Conservation (phyloP, 2,888 invertebrate genomes). For the Drosophila fulvimacula region DNA sequence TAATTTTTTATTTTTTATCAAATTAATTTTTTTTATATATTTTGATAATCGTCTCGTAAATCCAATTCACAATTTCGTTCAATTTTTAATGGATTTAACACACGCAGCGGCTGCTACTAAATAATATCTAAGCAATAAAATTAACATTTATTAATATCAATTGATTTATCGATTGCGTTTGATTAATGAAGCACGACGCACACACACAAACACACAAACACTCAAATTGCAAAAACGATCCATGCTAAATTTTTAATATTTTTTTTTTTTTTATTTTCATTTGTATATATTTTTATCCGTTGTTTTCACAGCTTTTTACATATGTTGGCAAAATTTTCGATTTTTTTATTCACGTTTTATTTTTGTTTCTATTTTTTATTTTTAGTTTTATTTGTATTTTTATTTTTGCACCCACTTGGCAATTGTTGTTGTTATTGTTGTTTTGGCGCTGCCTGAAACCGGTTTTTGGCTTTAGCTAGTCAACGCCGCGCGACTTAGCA, state of each 20-base stretch:
- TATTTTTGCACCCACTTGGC: constrained; percentile 38
- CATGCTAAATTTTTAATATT: constrained; percentile 19
- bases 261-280: constrained; percentile 11
- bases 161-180: constrained; percentile 60
- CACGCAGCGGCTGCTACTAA: constrained; percentile 35
- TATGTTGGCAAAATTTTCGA: constrained; percentile 38
- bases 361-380: constrained; percentile 5
- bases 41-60: constrained; percentile 35
- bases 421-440: constrained; percentile 26
- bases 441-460: constrained; percentile 49
- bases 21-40: constrained; percentile 10
- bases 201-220: constrained; percentile 9
- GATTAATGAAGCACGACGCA: constrained; percentile 45
- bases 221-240: constrained; percentile 21
- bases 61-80: constrained; percentile 46
- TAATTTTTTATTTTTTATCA: not conserved
- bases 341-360: constrained; percentile 15
- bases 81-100: constrained; percentile 41
- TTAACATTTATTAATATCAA: constrained; percentile 50
- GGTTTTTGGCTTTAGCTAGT: constrained; percentile 60
- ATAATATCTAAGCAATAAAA: constrained; percentile 46
- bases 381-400: constrained; percentile 18
- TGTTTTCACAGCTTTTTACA: constrained; percentile 65
- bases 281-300: constrained; percentile 20
- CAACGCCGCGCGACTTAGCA: constrained; percentile 50